A percentile compares a stretch with the other conserved stretches of the same genome.
Conservation (phyloP, 2,113 vertebrate genomes). For the Microcebus lehilahytsara region DNA sequence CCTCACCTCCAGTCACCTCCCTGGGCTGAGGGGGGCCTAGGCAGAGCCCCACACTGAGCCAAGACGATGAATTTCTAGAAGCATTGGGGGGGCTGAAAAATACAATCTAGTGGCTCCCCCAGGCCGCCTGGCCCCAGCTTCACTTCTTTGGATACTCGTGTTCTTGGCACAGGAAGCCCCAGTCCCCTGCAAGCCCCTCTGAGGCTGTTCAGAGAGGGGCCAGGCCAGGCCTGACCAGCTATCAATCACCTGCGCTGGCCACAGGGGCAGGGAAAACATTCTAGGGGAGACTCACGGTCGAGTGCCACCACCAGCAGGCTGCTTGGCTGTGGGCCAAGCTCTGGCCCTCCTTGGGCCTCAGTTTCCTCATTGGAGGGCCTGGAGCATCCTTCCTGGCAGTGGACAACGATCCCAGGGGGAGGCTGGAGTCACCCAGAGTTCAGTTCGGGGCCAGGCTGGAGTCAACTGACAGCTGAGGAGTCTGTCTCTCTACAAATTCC, state of each 20-base stretch:
- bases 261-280: background rate
- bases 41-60: background rate
- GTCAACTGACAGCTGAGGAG: slow-evolving; percentile 25
- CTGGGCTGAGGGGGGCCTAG: background rate
- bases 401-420: background rate
- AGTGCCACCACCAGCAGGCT: background rate
- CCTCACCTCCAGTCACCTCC: background rate
- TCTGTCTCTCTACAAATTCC: slow-evolving; percentile 15
- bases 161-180: background rate
- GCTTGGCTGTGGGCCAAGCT: background rate
- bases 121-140: background rate
- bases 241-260: background rate
- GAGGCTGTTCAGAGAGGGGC: background rate
- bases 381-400: background rate
- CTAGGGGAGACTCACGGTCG: background rate
- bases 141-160: rapidly evolving
- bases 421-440: slow-evolving; percentile 62
- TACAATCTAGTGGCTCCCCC: background rate
- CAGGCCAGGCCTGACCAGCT: background rate
- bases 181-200: background rate
- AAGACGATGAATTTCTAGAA: background rate
- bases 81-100: rapidly evolving
- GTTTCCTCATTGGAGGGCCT: background rate
- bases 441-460: slow-evolving; percentile 32
- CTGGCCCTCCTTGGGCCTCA: background rate